These are phyloP conservation scores for Salminus brasiliensis DNA, from an alignment of 2,113 vertebrate species.

Conservation along the genomic window DNA sequence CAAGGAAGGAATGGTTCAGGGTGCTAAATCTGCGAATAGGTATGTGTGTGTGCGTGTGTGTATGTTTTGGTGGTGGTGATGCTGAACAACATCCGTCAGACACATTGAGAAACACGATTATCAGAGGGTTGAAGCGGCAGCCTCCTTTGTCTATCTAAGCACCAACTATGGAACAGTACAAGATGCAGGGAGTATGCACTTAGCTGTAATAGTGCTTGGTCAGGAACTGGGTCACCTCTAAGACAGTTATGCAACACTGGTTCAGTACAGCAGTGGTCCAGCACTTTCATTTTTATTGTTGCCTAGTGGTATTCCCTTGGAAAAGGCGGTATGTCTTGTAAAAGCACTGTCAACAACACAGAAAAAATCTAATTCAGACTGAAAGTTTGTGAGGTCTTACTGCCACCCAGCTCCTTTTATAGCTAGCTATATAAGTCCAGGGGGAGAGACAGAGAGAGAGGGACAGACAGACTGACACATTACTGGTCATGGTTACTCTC, in stretches of 20 bases:
- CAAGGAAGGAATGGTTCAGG: neutral
- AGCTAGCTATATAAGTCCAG: conserved; percentile 61
- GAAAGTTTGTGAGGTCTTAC: conserved; percentile 63
- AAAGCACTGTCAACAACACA: conserved; percentile 56
- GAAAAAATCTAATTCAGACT: conserved; percentile 66
- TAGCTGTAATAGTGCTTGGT: conserved; percentile 51
- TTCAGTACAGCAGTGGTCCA: conserved; percentile 53
- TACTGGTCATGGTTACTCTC: conserved; percentile 68
- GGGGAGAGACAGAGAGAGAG: conserved; percentile 38
- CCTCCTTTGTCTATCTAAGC: neutral
- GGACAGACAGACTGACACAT: conserved; percentile 58
- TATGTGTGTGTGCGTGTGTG: neutral
- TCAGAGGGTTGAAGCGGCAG: neutral
- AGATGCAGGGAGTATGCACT: neutral
- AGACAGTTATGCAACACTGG: conserved; percentile 66
- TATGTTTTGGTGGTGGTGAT: conserved; percentile 7
- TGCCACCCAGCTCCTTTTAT: conserved; percentile 67
- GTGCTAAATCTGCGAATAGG: neutral
- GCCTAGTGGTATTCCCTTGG: conserved; percentile 68
- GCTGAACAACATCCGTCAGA: conserved; percentile 2
- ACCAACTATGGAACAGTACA: neutral
- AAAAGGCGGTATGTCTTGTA: conserved; percentile 68
- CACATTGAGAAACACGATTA: neutral
- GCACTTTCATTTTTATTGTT: conserved; percentile 69
- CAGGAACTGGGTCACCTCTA: conserved; percentile 33